These are phyloP conservation scores for Paraplagusia blochii DNA, from an alignment of 2,113 vertebrate genomes.

Conservation along the genomic window DNA sequence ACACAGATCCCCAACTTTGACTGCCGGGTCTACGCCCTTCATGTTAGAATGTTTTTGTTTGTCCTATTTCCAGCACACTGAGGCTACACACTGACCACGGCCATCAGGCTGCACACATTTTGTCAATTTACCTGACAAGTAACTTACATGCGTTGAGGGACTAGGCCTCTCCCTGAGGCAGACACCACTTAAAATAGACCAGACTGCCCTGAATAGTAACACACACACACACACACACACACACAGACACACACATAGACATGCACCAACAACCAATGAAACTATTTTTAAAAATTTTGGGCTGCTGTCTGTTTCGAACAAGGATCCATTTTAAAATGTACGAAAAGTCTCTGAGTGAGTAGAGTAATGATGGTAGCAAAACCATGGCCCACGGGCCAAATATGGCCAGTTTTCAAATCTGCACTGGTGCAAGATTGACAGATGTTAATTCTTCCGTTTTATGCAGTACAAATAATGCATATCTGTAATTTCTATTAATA, in stretches of 20 bases:
- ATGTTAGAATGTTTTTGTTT: conserved; percentile 11
- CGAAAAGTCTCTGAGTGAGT: too few relatives aligned
- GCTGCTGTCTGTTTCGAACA: conserved; percentile 14
- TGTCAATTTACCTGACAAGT: conserved; percentile 34
- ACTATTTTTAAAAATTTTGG: conserved; percentile 12
- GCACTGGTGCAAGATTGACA: too few relatives aligned
- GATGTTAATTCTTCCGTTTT: too few relatives aligned
- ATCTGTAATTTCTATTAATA: too few relatives aligned
- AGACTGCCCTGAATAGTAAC: conserved; percentile 41
- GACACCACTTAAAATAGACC: conserved; percentile 41
- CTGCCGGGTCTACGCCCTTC: not conserved
- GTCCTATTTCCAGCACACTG: conserved; percentile 14
- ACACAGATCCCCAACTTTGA: not conserved
- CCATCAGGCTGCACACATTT: conserved; percentile 31
- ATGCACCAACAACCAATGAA: conserved; percentile 22
- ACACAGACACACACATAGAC: too few relatives aligned
- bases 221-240: conserved; percentile 13
- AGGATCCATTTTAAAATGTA: too few relatives aligned
- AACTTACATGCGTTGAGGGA: conserved; percentile 54
- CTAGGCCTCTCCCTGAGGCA: conserved; percentile 40
- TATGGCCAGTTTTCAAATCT: too few relatives aligned
- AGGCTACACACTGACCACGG: conserved; percentile 34
- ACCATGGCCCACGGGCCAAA: too few relatives aligned
- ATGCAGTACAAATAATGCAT: too few relatives aligned
- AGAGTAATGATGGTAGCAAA: too few relatives aligned